These are phyloP conservation scores for Drosophila kurseongensis DNA, from an alignment of 1,140 invertebrate genomes.

Conservation along the genomic window DNA sequence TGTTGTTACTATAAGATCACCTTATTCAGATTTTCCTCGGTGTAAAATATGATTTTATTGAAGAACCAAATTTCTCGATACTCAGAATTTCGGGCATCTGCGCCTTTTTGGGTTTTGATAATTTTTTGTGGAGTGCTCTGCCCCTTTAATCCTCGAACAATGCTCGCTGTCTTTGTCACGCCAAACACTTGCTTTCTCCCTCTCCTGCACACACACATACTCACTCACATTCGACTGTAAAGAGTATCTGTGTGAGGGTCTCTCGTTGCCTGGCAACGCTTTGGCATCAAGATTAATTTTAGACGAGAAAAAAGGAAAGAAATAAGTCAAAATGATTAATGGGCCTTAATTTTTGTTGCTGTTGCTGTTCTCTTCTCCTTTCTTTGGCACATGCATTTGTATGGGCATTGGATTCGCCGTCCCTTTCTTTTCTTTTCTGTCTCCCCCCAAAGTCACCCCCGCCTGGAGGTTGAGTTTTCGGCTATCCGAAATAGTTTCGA, in stretches of 20 bases:
- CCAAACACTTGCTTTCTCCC: conserved; percentile 20
- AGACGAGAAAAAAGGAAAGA: conserved; percentile 81
- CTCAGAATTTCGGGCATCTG: conserved; percentile 12
- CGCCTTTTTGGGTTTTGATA: conserved; percentile 20
- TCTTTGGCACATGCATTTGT: conserved; percentile 26
- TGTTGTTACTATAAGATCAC: too few species aligned
- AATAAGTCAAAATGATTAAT: conserved; percentile 84
- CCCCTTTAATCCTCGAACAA: conserved; percentile 67
- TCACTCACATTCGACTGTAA: neutral
- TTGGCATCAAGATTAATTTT: conserved; percentile 84
- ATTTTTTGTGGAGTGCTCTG: conserved; percentile 40
- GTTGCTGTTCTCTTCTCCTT: conserved; percentile 27
- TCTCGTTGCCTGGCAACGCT: conserved; percentile 61
- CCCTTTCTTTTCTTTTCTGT: conserved; percentile 8
- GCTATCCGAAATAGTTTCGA: conserved; percentile 56
- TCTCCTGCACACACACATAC: conserved; percentile 17
- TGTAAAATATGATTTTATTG: neutral
- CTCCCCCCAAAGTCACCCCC: conserved; percentile 20
- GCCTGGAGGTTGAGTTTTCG: conserved; percentile 29
- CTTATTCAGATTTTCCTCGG: neutral
- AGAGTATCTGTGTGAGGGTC: conserved; percentile 44
- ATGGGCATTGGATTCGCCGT: conserved; percentile 8
- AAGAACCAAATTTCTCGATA: neutral
- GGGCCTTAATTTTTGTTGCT: conserved; percentile 78
- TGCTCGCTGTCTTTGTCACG: conserved; percentile 24